Percentiles rank a stretch among this genome's conserved stretches.
Evolutionary conservation across 1,140 invertebrate genomes (phyloP).

Genomic region (Camponotus floridanus): DNA sequence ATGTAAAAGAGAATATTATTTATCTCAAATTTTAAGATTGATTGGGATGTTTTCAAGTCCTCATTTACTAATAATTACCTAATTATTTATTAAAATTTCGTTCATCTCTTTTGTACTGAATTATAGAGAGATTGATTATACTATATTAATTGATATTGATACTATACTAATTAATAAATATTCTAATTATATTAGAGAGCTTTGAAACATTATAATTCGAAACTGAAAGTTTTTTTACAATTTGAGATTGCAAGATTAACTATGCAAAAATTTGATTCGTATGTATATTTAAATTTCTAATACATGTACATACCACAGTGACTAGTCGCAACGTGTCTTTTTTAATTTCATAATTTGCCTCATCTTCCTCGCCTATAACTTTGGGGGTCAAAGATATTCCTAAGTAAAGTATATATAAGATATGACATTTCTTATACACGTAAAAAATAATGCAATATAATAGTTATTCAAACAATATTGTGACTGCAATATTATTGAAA

Average conservation of each 20-base stretch:
- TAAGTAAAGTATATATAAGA: constrained; percentile 34
- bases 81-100: neutral
- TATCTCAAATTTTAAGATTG: neutral
- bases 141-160: too few relatives aligned
- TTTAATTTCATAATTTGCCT: constrained; percentile 12
- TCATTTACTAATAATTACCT: too few relatives aligned
- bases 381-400: constrained; percentile 34
- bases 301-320: constrained; percentile 73
- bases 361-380: neutral
- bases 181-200: too few relatives aligned
- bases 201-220: neutral
- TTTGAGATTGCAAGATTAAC: neutral
- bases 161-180: too few relatives aligned
- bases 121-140: too few relatives aligned
- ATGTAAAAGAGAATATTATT: neutral
- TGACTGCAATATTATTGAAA: too few relatives aligned
- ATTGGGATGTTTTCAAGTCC: neutral
- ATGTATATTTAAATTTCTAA: neutral
- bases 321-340: constrained; percentile 75
- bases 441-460: neutral
- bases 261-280: neutral
- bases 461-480: too few relatives aligned
- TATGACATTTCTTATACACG: neutral
- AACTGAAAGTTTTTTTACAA: neutral
- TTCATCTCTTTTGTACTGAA: neutral